Base-by-base conservation (phyloP, 2,797 vertebrate species). In the Tachyglossus aculeatus region DNA sequence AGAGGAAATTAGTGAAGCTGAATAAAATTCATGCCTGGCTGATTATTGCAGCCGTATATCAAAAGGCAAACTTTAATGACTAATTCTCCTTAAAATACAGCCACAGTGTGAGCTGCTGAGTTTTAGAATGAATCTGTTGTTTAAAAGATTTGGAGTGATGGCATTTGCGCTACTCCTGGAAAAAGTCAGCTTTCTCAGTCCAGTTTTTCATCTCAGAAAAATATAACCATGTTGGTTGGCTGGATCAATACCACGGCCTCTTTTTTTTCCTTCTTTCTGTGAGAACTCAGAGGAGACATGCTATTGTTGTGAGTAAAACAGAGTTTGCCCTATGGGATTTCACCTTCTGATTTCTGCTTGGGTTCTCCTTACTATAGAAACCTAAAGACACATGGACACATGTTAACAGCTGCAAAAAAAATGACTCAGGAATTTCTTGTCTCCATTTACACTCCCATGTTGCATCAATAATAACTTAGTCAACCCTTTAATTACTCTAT, bases 401-500 rank as follows among this genome's bases (percentile, higher is more conserved):
- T 60, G 38, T 45, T 9, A 51, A 12, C 1, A 52, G 4, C 15
- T 67, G 1, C 33, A 22, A 57, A 52, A 72, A 25, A 34, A 71
- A 48, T 4, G 15, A 54, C n/a, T 11, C 10, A 19, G 44, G 19
- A 5, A 7, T 34, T 74, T 61, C 51, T 5, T 56, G 19, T 22
- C 15, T 74, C 59, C 18, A 6, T 40, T 70, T 72, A n/a, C 43
- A 41, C 22, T 70, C 6, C 3, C 15, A 61, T 44, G 7, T 53
- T 60, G 7, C 16, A 75, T 24, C 32, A 73, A 16, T 68, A 48
- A 85, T 53, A 78, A 45, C 18, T 71, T 67, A 39, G 32, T 63
- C 58, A 78, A 76, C 13, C 3, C 24, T 48, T 27, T 74, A 74
- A 78, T 81, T 72, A 67, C 11, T 54, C 54, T 74, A 31, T 22